Percentiles rank a stretch among this genome's conserved stretches.
Evolutionary conservation across 2,797 vertebrate species (phyloP).

Genomic region (Channa striata): DNA sequence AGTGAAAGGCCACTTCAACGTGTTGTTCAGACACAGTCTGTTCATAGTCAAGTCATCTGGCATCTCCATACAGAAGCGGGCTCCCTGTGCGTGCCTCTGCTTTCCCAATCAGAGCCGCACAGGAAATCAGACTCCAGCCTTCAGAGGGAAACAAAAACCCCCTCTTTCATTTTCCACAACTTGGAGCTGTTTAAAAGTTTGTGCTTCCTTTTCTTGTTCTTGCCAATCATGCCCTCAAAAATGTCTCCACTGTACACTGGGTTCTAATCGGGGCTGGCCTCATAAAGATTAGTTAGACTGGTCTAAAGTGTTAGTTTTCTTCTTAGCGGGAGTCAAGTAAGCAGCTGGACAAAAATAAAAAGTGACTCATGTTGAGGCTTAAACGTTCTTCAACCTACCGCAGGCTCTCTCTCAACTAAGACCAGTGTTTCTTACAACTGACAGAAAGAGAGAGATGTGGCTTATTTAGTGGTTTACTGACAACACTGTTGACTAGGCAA

Average conservation of each 20-base stretch:
- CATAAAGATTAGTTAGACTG: slow-evolving; percentile 23
- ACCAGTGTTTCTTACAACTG: slow-evolving; percentile 11
- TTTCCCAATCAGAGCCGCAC: slow-evolving; percentile 84
- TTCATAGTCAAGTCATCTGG: slow-evolving; percentile 76
- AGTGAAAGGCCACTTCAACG: slow-evolving; percentile 66
- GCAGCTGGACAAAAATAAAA: slow-evolving; percentile 32
- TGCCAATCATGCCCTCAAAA: slow-evolving; percentile 77
- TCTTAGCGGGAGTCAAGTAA: background rate
- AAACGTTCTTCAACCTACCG: too few species aligned
- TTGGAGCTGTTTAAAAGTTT: slow-evolving; percentile 73
- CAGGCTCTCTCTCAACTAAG: background rate
- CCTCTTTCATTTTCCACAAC: slow-evolving; percentile 78
- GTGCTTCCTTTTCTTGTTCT: slow-evolving; percentile 79
- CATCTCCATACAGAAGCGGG: slow-evolving; percentile 77
- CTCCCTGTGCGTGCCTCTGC: slow-evolving; percentile 79
- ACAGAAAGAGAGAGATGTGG: slow-evolving; percentile 18
- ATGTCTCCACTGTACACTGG: slow-evolving; percentile 51
- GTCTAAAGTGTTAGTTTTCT: slow-evolving; percentile 7
- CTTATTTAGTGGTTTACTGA: slow-evolving; percentile 26
- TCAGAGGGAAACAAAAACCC: slow-evolving; percentile 74
- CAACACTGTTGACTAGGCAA: slow-evolving; percentile 24
- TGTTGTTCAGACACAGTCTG: slow-evolving; percentile 58
- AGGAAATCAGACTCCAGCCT: slow-evolving; percentile 84
- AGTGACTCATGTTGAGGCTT: background rate
- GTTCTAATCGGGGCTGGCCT: slow-evolving; percentile 45